Evolutionary conservation across 2,113 vertebrate species (phyloP), one percentile per base, ranked within the genome.

Genomic region (Gasterosteus aculeatus): DNA sequence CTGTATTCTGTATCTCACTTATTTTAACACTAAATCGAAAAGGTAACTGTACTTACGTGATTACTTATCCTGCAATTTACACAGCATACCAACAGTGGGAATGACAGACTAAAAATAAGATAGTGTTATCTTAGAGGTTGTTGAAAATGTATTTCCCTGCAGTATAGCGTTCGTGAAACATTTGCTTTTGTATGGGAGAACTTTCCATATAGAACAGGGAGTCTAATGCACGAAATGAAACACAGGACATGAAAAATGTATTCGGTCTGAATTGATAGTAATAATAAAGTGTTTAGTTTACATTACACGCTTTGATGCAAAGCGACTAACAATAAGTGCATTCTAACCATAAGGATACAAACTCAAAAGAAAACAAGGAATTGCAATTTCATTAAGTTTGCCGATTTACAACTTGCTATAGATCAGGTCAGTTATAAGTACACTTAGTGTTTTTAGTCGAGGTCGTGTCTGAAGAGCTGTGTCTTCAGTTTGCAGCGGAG

Each of bases 61-160:
- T 83, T 54, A 14, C 33, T 73, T 67, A 60, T 69, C 63, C 29
- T 19, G 41, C 5, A 35, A 53, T 35, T 44, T 69, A 80, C 63
- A 71, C 14, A 60, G 11, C 12, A 46, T 49, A 35, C 53, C 51
- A 65, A 60, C 41, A 62, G 10, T 49, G 10, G 54, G 35, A 58
- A 35, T 4, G 54, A 44, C 4, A 65, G 63, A 67, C 39, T 47
- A 73, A 16, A 15, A 72, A 57, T 54, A 68, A 26, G 22, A 78
- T 31, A 16, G 29, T 14, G 49, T 53, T 22, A 53, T 53, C 51
- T 26, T 26, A 2, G n/a, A 18, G 49, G 2, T 31, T 54, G 18
- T 56, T 67, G 33, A 38, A 38, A 4, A 5, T 38, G 35, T 38
- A 38, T 38, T 38, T 7, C 5, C 35, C 7, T 38, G 35, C 35